Percentiles rank a stretch among this genome's conserved stretches.
Evolutionary conservation across 2,113 vertebrate species (phyloP).

Genomic region (Coregonus clupeaformis): DNA sequence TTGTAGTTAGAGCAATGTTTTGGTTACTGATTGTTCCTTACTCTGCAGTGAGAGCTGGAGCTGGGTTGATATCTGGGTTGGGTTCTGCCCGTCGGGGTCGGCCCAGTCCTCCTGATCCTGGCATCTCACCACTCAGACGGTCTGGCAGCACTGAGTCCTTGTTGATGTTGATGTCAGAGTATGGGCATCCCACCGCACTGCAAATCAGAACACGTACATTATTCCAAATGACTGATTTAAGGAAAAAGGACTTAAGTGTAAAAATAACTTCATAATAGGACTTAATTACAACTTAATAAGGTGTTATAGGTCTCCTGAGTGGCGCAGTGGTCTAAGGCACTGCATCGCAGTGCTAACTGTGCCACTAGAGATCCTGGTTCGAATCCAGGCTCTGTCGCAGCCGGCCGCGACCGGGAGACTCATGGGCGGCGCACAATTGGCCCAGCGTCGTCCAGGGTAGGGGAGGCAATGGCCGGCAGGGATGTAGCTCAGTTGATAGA

Average conservation of each 20-base stretch:
- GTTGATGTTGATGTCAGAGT: constrained; percentile 84
- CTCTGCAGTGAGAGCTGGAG: constrained; percentile 69
- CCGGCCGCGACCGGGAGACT: too few relatives aligned
- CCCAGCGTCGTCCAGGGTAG: too few relatives aligned
- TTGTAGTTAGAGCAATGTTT: neutral
- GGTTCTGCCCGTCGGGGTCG: constrained; percentile 70
- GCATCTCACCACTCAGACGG: constrained; percentile 81
- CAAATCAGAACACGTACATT: constrained; percentile 14
- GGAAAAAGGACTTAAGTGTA: too few relatives aligned
- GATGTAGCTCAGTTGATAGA: too few relatives aligned
- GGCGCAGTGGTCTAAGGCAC: too few relatives aligned
- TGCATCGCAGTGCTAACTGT: too few relatives aligned
- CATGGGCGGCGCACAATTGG: too few relatives aligned
- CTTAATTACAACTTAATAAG: too few relatives aligned
- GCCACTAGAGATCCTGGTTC: too few relatives aligned
- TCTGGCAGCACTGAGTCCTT: constrained; percentile 82
- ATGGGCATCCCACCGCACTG: constrained; percentile 81
- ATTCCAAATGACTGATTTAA: neutral
- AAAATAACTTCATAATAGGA: neutral
- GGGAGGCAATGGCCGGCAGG: too few relatives aligned
- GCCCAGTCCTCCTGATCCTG: constrained; percentile 63
- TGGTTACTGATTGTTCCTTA: constrained; percentile 52
- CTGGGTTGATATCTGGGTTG: constrained; percentile 47
- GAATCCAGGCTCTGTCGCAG: too few relatives aligned
- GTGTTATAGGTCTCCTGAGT: too few relatives aligned